These are phyloP conservation scores for Erebia palarica DNA, from an alignment of 2,888 invertebrate genomes.

Conservation along the genomic window DNA sequence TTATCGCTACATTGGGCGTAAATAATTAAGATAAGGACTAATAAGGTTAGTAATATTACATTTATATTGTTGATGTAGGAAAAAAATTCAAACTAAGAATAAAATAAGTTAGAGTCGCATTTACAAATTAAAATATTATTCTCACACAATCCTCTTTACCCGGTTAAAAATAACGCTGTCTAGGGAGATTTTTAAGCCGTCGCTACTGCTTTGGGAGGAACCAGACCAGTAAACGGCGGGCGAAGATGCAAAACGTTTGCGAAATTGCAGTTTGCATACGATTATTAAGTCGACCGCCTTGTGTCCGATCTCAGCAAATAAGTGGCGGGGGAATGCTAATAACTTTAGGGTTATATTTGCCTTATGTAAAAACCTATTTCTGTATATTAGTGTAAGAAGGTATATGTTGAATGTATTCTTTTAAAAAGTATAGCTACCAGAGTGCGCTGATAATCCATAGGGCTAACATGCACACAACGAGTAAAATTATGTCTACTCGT, in stretches of 20 bases:
- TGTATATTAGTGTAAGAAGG: background rate
- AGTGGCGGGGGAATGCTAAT: constrained; percentile 11
- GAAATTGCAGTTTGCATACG: constrained; percentile 19
- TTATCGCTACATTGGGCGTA: too few relatives aligned
- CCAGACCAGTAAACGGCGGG: constrained; percentile 14
- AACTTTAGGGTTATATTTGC: constrained; percentile 2
- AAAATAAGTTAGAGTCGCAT: background rate
- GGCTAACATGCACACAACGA: too few relatives aligned
- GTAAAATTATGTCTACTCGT: too few relatives aligned
- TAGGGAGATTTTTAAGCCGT: constrained; percentile 13
- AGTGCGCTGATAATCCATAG: too few relatives aligned
- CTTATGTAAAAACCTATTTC: background rate
- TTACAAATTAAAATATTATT: background rate
- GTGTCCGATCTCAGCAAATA: constrained; percentile 6
- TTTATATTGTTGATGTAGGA: too few relatives aligned
- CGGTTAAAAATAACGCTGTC: constrained; percentile 6
- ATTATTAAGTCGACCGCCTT: constrained; percentile 16
- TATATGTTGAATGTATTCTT: too few relatives aligned
- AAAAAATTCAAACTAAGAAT: background rate
- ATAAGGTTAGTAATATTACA: too few relatives aligned
- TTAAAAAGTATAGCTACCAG: too few relatives aligned
- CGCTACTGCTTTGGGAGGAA: constrained; percentile 1
- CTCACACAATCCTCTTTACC: background rate
- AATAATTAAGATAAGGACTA: too few relatives aligned
- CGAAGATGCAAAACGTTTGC: constrained; percentile 13